Percentiles rank a stretch among this genome's conserved stretches.
These are phyloP conservation scores for Sericinus montela DNA, from an alignment of 2,888 invertebrate species.

Conservation along the genomic window DNA sequence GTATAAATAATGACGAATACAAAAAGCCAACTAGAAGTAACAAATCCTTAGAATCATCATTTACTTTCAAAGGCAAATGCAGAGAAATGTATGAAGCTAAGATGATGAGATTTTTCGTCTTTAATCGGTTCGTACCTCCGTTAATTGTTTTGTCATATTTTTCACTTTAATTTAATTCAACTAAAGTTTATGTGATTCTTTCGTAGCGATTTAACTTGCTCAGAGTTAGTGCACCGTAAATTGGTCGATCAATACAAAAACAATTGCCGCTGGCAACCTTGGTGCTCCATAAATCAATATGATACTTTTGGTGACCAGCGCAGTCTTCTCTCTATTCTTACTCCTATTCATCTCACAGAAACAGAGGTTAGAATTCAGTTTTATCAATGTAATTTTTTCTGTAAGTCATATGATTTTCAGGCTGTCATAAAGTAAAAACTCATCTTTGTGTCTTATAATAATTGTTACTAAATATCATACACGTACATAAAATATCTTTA, in stretches of 20 bases:
- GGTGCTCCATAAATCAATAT: conserved; percentile 60
- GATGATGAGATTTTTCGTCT: conserved; percentile 52
- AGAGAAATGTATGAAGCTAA: conserved; percentile 49
- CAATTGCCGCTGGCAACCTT: conserved; percentile 55
- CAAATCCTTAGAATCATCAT: conserved; percentile 33
- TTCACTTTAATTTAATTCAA: not conserved
- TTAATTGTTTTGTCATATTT: not conserved
- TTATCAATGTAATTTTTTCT: too few species aligned
- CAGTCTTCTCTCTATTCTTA: conserved; percentile 52
- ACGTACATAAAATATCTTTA: too few species aligned
- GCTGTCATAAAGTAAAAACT: too few species aligned
- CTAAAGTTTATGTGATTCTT: not conserved
- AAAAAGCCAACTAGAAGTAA: not conserved
- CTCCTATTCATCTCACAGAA: conserved; percentile 55
- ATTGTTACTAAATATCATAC: too few species aligned
- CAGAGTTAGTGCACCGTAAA: conserved; percentile 57
- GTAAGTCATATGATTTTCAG: too few species aligned
- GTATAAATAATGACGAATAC: not conserved
- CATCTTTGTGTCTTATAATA: too few species aligned
- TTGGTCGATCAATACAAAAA: conserved; percentile 49
- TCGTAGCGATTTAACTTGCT: conserved; percentile 54
- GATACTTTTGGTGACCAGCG: conserved; percentile 62
- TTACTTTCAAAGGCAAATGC: conserved; percentile 46
- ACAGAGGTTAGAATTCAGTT: conserved; percentile 50
- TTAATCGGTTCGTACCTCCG: conserved; percentile 45